phyloP scores from a whole-genome alignment of 1,140 invertebrate genomes.

The Drosophila orosa region DNA sequence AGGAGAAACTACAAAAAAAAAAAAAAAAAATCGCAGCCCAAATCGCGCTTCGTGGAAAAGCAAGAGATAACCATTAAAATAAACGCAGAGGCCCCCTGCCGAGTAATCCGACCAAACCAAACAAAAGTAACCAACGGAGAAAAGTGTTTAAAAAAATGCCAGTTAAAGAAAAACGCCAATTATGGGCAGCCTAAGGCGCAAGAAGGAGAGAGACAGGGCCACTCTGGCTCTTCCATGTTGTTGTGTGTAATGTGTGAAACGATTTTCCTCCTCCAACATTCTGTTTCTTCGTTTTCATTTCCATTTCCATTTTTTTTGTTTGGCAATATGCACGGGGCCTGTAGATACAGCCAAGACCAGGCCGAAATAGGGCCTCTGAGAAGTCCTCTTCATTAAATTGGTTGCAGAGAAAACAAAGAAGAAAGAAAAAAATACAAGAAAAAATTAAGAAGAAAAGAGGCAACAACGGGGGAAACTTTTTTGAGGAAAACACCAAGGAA shows the following conservation, averaged over 20 bases:
- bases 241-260: slow-evolving; percentile 55
- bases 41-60: slow-evolving; percentile 44
- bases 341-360: slow-evolving; percentile 43
- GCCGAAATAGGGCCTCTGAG: slow-evolving; percentile 22
- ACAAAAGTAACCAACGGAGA: slow-evolving; percentile 9
- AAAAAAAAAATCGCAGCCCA: slow-evolving; percentile 33
- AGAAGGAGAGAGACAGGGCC: slow-evolving; percentile 43
- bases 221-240: slow-evolving; percentile 46
- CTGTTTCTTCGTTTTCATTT: slow-evolving; percentile 10
- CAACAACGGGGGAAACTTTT: slow-evolving; percentile 28
- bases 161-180: slow-evolving; percentile 37
- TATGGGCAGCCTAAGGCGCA: slow-evolving; percentile 35
- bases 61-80: slow-evolving; percentile 42
- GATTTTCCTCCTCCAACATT: slow-evolving; percentile 42
- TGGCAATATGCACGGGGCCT: slow-evolving; percentile 37
- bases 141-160: slow-evolving; percentile 29
- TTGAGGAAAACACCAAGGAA: slow-evolving; percentile 47
- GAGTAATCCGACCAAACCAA: slow-evolving; percentile 4
- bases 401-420: background rate
- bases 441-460: slow-evolving; percentile 2
- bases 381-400: slow-evolving; percentile 24
- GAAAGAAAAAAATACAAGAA: background rate
- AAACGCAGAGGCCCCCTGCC: slow-evolving; percentile 18
- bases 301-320: slow-evolving; percentile 14
- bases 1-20: slow-evolving; percentile 54